Evolutionary conservation across 1,140 invertebrate species (phyloP).

Genomic region (Cydia pomonella): DNA sequence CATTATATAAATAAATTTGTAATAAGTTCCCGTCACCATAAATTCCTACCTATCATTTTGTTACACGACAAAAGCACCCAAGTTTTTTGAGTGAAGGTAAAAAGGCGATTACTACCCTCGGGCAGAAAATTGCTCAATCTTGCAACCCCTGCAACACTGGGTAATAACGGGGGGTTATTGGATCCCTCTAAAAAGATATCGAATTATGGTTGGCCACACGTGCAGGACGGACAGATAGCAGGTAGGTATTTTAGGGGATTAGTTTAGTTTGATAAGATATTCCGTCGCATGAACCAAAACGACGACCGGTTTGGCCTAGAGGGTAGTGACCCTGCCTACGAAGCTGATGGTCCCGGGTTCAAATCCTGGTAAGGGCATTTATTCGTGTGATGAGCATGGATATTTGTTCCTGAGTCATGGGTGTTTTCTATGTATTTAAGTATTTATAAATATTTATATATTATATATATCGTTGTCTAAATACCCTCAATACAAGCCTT

Average conservation of each 20-base stretch:
- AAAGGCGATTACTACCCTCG: constrained; percentile 20
- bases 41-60: not conserved
- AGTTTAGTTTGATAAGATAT: not conserved
- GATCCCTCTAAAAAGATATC: constrained; percentile 31
- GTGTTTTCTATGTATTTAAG: too few species aligned
- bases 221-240: too few species aligned
- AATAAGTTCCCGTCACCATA: not conserved
- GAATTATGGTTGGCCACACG: constrained; percentile 11
- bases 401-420: too few species aligned
- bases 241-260: not conserved
- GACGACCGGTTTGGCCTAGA: too few species aligned
- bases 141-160: constrained; percentile 1
- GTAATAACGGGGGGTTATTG: constrained; percentile 19
- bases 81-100: constrained; percentile 13
- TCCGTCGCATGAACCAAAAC: too few species aligned
- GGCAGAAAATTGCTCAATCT: constrained; percentile 21
- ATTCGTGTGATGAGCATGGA: too few species aligned
- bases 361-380: too few species aligned
- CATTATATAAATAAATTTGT: not conserved
- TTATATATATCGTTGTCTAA: too few species aligned
- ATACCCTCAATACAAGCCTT: too few species aligned
- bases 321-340: too few species aligned
- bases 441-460: too few species aligned
- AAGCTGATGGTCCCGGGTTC: too few species aligned
- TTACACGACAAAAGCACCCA: not conserved